These are phyloP conservation scores for Tonatia bakeri DNA, from an alignment of 2,113 vertebrate species.

Conservation along the genomic window DNA sequence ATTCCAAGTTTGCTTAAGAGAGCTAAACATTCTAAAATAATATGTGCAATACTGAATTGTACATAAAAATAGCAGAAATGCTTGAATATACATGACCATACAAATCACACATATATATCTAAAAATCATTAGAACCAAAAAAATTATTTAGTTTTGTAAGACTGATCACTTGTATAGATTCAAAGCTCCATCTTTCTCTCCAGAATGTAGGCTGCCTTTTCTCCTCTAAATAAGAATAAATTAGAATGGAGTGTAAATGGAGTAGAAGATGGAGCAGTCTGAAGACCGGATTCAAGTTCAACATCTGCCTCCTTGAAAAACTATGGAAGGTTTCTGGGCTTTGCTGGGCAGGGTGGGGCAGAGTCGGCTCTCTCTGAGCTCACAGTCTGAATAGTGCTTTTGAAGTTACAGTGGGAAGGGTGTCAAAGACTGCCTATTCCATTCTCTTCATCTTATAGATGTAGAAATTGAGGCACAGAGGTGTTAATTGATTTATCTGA, in stretches of 20 bases:
- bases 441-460: neutral
- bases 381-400: neutral
- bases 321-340: neutral
- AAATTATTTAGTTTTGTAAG: neutral
- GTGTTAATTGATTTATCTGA: neutral
- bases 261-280: neutral
- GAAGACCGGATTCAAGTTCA: neutral
- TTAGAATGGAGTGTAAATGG: neutral
- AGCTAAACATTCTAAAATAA: neutral
- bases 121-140: neutral
- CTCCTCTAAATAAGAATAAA: neutral
- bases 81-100: neutral
- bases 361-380: neutral
- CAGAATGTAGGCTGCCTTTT: neutral
- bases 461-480: neutral
- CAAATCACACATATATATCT: neutral
- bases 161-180: neutral
- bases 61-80: neutral
- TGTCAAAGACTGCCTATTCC: neutral
- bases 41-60: neutral
- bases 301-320: neutral
- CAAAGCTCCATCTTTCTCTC: neutral
- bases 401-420: neutral
- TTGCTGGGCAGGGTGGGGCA: neutral
- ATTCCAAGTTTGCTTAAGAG: neutral